phyloP scores from a whole-genome alignment of 1,140 invertebrate genomes.

The Drosophila pectinifera region DNA sequence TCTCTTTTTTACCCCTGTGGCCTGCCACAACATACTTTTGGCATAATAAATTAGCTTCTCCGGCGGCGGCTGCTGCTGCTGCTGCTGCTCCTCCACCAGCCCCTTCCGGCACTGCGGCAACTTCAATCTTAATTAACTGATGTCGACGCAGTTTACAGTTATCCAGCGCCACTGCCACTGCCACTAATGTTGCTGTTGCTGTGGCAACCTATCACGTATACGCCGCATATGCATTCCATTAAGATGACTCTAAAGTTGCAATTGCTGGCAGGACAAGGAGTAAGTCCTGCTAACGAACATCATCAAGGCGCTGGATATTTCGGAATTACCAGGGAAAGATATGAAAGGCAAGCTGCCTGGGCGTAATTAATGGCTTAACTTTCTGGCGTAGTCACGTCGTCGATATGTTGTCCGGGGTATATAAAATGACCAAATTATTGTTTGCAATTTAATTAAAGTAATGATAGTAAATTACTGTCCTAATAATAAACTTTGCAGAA shows the following conservation, averaged over 20 bases:
- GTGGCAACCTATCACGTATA: slow-evolving; percentile 58
- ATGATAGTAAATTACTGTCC: slow-evolving; percentile 14
- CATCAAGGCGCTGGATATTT: background rate
- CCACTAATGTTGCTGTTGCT: slow-evolving; percentile 16
- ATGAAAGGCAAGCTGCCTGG: background rate
- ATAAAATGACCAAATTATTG: slow-evolving; percentile 18
- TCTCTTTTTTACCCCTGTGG: slow-evolving; percentile 38
- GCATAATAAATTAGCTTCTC: slow-evolving; percentile 75
- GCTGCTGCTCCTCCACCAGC: slow-evolving; percentile 10
- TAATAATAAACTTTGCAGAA: slow-evolving; percentile 9
- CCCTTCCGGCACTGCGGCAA: slow-evolving; percentile 61
- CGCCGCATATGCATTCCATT: slow-evolving; percentile 57
- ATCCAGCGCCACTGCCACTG: slow-evolving; percentile 29
- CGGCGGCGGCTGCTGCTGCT: slow-evolving; percentile 37
- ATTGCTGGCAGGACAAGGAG: slow-evolving; percentile 6
- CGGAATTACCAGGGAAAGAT: background rate
- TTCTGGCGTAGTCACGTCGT: background rate
- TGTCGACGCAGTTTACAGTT: slow-evolving; percentile 74
- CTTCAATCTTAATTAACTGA: slow-evolving; percentile 81
- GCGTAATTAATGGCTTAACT: slow-evolving; percentile 19
- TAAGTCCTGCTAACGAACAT: slow-evolving; percentile 17
- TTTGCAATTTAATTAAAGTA: slow-evolving; percentile 24
- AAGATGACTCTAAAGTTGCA: slow-evolving; percentile 14
- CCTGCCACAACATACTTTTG: slow-evolving; percentile 63
- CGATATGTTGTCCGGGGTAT: background rate